Base-by-base conservation (phyloP, 2,888 invertebrate species). In the Diaprepes abbreviatus region DNA sequence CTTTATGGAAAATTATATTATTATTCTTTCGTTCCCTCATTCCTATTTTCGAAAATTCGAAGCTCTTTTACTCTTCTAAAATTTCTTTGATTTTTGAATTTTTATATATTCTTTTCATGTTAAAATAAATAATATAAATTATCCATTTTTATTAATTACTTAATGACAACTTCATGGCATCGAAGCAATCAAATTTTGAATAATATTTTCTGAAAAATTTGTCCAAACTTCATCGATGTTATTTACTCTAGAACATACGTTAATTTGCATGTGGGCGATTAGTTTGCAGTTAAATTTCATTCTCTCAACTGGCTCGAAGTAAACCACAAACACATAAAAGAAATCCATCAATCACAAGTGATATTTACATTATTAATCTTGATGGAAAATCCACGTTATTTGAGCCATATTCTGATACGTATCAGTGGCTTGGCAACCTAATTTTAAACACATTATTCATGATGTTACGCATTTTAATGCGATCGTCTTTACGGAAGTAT, bases 321-420 rank as follows among this genome's bases (percentile, higher is more conserved):
- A 55, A 55, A 55, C 38, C 36, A 55, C 36, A 55, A 55, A 36
- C 12, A 63, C 52, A 40, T 63, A 63, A 63, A 63, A 63, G 63
- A 63, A 63, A 63, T 63, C 63, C 28, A 54, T 63, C 66, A 57
- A 66, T 66, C 66, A 66, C 48, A 40, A 36, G n/a, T 50, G 35
- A 58, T 66, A 48, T 48, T 66, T 57, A 35, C 55, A 38, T 33
- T 57, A 65, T 45, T 66, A 66, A 48, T 48, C 45, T 57, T 66
- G 58, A 58, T 36, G 57, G 48, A 66, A 36, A 57, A 36, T 28
- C 35, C 57, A 24, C 28, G 58, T 66, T 57, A 58, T 66, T 58
- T 48, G 58, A 58, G 48, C 50, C 66, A 66, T 48, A 66, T 66
- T 58, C 36, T 33, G 57, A 66, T 66, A 45, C 50, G 36, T 66